Evolutionary conservation across 23 tunicate species (phyloP).

Genomic region (Styela clava): DNA sequence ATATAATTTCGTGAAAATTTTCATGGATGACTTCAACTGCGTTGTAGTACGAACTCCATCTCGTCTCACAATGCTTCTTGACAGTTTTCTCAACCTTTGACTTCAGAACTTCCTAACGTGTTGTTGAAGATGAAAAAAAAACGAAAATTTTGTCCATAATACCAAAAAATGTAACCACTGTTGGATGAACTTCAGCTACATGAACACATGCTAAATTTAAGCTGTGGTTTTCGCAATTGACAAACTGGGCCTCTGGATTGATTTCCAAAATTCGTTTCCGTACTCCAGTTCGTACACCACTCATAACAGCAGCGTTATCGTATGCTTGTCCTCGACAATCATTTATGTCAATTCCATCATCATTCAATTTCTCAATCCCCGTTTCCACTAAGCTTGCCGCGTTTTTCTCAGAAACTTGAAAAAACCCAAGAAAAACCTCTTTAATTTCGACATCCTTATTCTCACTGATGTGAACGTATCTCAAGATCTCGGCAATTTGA

Average conservation of each 20-base stretch:
- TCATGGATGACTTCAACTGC: too few species aligned
- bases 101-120: too few species aligned
- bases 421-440: slow-evolving; percentile 2
- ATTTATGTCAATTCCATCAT: slow-evolving; percentile 2
- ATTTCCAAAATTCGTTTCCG: slow-evolving; percentile 3
- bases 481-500: not conserved
- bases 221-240: too few species aligned
- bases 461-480: slow-evolving; percentile 8
- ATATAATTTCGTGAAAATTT: too few species aligned
- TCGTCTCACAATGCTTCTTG: too few species aligned
- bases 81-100: too few species aligned
- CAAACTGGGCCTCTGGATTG: slow-evolving; percentile 10
- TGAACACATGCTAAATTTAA: not conserved
- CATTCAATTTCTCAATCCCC: too few species aligned
- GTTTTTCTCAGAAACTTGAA: not conserved
- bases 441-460: slow-evolving; percentile 2
- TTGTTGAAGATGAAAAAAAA: slow-evolving; percentile 6
- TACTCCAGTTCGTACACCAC: slow-evolving; percentile 2
- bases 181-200: slow-evolving; percentile 7
- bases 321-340: slow-evolving; percentile 12
- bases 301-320: slow-evolving; percentile 12
- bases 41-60: too few species aligned
- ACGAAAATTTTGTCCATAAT: not conserved
- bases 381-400: slow-evolving; percentile 4
- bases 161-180: slow-evolving; percentile 11